Base-by-base conservation (phyloP, 2,797 vertebrate genomes). In the Macropodus opercularis region DNA sequence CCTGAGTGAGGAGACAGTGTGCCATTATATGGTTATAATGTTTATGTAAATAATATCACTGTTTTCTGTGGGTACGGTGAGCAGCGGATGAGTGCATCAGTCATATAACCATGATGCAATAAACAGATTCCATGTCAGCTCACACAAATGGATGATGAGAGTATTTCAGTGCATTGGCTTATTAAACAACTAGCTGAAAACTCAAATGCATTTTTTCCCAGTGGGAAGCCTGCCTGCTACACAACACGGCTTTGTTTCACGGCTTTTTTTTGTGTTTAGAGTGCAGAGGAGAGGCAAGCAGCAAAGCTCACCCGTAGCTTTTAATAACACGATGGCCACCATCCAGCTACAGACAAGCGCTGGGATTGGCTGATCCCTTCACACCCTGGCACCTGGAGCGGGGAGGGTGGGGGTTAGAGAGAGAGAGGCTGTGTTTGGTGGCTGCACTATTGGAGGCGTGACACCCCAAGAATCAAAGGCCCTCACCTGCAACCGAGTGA, bases 251-350 rank as follows among this genome's bases (percentile, higher is more conserved):
- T 78, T 79, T 80, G 78, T 81, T 83, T 75, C 62, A 68, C 65
- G 57, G 79, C 66, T 76, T 80, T 47, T 72, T 80, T 71, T 61
- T 73, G 70, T 80, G 85, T 90, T 83, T 78, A 77, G 82, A 84
- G 85, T 77, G 80, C 67, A 79, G 81, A 82, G 81, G 84, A 86
- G 92, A 93, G 91, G 80, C 67, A 71, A 91, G 94, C 92, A 91
- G 87, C 83, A 81, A 93, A 93, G 94, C 93, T 84, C 93, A 93
- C 94, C 94, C 91, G 90, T 92, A 94, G 91, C 91, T 95, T 96
- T 93, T 96, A 96, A 98, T 98, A 96, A 96, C 93, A 85, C 80
- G 54, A 89, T 98, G 96, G 95, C 95, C 90, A 85, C 85, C 86
- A 72, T 96, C 96, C 96, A 98, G 93, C 92, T 93, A 92, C 91